Evolutionary conservation across 2,113 vertebrate genomes (phyloP), one percentile per base, ranked within the genome.

Genomic region (Anoplopoma fimbria): DNA sequence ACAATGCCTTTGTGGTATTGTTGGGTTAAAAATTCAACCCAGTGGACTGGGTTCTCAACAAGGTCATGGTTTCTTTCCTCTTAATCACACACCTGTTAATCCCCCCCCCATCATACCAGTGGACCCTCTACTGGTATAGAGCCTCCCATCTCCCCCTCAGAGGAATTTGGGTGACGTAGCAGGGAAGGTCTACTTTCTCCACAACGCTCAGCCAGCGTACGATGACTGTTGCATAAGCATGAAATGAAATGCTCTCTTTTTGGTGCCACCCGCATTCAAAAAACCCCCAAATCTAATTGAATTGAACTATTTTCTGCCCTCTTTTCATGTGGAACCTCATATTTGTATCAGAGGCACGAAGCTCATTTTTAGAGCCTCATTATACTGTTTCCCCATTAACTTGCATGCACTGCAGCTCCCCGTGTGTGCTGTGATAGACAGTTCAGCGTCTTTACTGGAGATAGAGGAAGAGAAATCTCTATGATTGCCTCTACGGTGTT

Each of bases 181-280:
- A 61, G 72, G 49, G 68, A 84, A 75, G 75, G 76, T 74, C 78
- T 77, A 47, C 83, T 85, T 75, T 79, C 47, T 25, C 65, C 76
- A 29, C 42, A 25, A 51, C 14, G 34, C 82, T 78, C 87, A 67
- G 87, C 51, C 81, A 69, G 55, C 45, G 23, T 81, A 83, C 63
- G 62, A 76, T 57, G 69, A 13, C 71, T 88, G 87, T 92, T 91
- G 91, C 90, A 87, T 90, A 91, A 91, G 86, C 82, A 69, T 79
- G 82, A 89, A 89, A 89, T 85, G 63, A 90, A 93, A 80, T 65
- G 62, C 82, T 77, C 68, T 49, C 69, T 62, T 90, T 38, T 86
- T 77, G 75, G 82, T 86, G 77, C 87, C 90, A 84, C 90, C 83
- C 53, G 75, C 84, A 78, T 77, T 29, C 40, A 47, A 90, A 90